Evolutionary conservation across 2,888 invertebrate species (phyloP), one percentile per base, ranked within the genome.

Genomic region (Epistrophe grossulariae): DNA sequence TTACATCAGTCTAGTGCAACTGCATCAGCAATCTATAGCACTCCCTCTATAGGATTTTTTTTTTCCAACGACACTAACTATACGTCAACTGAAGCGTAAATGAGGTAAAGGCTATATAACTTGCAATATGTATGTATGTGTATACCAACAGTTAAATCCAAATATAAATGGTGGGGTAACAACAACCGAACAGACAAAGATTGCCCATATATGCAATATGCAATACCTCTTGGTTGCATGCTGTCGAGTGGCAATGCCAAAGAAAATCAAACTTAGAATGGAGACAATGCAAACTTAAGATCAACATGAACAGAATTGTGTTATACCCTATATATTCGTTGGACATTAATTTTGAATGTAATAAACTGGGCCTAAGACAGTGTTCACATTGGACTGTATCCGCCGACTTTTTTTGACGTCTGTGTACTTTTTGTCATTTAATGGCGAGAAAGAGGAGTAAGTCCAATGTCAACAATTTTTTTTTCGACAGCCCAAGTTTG

Each of bases 71-170:
- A 71, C 70, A 24, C 35, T n/a, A 40, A 28, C 52, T 28, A 38
- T 50, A 40, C 70, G 59, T 40, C 76, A 79, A 83, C 76, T 79
- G 71, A 83, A 83, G 87, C 83, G 76, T 79, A 72, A 79, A 87
- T 81, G 79, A 76, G 87, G 79, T 82, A 87, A 87, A 79, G 76
- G 83, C 87, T 87, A 74, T 87, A 74, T 76, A 62, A 66, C 10
- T 55, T 43, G 59, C 59, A 45, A 59, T 13, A 24, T 24, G 6
- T 43, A 43, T 13, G 9, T 55, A 55, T 24, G 13, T 2, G 1
- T 11, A n/a, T 52, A 55, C 52, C 52, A 73, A 40, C 48, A 62
- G 50, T 19, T 40, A 38, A 64, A 82, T 52, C 59, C 31, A 31
- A 45, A 70, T 40, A 48, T 50, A 40, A 73, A 57, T 48, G 59